These are phyloP conservation scores for Plectrocnemia conspersa DNA, from an alignment of 1,140 invertebrate genomes.

Conservation along the genomic window DNA sequence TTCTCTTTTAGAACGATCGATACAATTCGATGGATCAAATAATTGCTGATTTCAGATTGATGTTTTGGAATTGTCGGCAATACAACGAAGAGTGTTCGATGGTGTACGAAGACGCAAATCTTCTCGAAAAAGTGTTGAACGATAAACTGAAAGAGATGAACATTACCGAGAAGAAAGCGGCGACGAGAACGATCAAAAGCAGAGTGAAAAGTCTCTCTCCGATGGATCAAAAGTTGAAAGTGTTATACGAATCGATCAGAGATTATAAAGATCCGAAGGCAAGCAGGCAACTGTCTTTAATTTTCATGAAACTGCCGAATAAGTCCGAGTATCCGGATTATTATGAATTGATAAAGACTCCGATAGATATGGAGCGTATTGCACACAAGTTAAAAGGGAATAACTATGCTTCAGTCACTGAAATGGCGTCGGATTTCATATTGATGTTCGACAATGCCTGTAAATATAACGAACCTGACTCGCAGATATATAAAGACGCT, in stretches of 20 bases:
- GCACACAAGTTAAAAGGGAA: constrained; percentile 78
- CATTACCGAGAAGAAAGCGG: constrained; percentile 37
- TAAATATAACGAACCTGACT: constrained; percentile 99
- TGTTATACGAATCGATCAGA: constrained; percentile 84
- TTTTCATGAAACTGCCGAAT: constrained; percentile 93
- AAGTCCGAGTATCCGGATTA: constrained; percentile 96
- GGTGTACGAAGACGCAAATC: constrained; percentile 91
- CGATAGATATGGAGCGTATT: constrained; percentile 96
- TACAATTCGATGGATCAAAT: constrained; percentile 59
- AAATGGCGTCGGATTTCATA: constrained; percentile 88
- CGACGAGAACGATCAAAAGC: constrained; percentile 39
- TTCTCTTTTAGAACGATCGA: constrained; percentile 49
- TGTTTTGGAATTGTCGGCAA: constrained; percentile 93
- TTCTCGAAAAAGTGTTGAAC: constrained; percentile 78
- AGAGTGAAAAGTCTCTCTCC: constrained; percentile 46
- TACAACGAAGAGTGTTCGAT: constrained; percentile 95
- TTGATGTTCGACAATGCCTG: constrained; percentile 99
- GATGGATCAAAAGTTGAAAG: constrained; percentile 72
- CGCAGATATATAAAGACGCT: constrained; percentile 98
- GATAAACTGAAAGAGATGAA: constrained; percentile 75
- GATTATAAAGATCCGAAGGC: constrained; percentile 87
- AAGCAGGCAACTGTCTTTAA: constrained; percentile 74
- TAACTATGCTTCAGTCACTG: constrained; percentile 81
- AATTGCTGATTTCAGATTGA: constrained; percentile 65
- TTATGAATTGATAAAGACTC: constrained; percentile 96